Base-by-base conservation (phyloP, 2,113 vertebrate genomes). In the Anguilla japonica region DNA sequence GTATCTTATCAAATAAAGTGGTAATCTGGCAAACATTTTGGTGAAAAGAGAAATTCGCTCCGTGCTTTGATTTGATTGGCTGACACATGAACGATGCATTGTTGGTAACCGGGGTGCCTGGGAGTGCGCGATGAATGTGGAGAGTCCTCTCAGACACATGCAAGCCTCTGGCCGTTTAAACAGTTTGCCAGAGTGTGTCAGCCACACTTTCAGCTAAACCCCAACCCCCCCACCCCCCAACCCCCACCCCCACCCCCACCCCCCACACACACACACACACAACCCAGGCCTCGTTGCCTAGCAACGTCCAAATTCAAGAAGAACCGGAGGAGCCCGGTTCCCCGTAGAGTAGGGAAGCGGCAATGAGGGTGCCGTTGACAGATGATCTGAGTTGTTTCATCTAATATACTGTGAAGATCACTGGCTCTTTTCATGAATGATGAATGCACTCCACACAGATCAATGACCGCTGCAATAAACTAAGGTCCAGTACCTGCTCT, bases 391-490 rank as follows among this genome's bases (percentile, higher is more conserved):
- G 96, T 96, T 97, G 96, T 97, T 97, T 96, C 96, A 97, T 97
- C 96, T 97, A 96, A 97, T 97, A 97, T 94, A 97, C 96, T 97
- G 96, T 96, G 97, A 97, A 96, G 96, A 97, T 97, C 96, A 96
- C 96, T 95, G 95, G 95, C 96, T 97, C 95, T 96, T 96, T 97
- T 96, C 95, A 96, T 97, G 96, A 97, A 97, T 97, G 97, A 97
- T 97, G 96, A 97, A 97, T 96, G 96, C 95, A 96, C 96, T 95
- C 94, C 95, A 96, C 95, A 96, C 96, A 97, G 96, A 97, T 97
- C 96, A 97, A 97, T 97, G 96, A 93, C 91, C 94, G 93, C 95
- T 93, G 93, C 94, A 95, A 95, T 95, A 96, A 96, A 94, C 93
- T 94, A 41, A 94, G 94, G 94, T 94, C 92, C 90, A 90, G 92